Conservation (phyloP, 2,797 vertebrate genomes). For the Helicolenus hilgendorfi region DNA sequence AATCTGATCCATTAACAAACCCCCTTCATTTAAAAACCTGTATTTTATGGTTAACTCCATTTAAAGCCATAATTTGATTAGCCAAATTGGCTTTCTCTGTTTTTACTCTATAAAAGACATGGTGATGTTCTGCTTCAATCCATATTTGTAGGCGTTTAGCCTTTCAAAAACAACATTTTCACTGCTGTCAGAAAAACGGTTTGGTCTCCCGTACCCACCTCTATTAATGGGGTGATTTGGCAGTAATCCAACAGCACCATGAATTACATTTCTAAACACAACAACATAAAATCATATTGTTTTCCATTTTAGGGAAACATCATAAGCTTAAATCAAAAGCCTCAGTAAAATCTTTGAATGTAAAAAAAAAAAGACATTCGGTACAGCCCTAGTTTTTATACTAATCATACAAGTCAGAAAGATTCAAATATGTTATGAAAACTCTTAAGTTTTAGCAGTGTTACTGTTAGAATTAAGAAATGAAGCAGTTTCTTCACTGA, state of each 20-base stretch:
- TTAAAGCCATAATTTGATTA: background rate
- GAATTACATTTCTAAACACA: background rate
- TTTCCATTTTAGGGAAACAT: no score
- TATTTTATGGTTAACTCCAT: background rate
- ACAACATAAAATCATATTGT: background rate
- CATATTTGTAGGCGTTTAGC: background rate
- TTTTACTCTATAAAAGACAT: background rate
- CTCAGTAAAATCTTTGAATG: background rate
- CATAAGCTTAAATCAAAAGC: background rate
- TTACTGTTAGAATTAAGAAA: background rate
- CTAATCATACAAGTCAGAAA: background rate
- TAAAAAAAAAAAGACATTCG: background rate
- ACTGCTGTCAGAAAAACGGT: background rate
- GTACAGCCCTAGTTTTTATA: no score
- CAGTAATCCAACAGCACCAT: background rate
- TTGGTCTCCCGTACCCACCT: background rate
- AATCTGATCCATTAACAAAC: conserved; percentile 26
- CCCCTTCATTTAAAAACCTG: background rate
- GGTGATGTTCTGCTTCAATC: background rate
- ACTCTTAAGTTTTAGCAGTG: background rate
- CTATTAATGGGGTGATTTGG: background rate
- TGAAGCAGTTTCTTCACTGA: background rate
- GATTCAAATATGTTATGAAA: background rate
- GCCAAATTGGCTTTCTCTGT: background rate
- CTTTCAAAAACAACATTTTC: background rate